These are phyloP conservation scores for Cataglyphis altisquamis DNA, from an alignment of 2,888 invertebrate genomes.

Conservation along the genomic window DNA sequence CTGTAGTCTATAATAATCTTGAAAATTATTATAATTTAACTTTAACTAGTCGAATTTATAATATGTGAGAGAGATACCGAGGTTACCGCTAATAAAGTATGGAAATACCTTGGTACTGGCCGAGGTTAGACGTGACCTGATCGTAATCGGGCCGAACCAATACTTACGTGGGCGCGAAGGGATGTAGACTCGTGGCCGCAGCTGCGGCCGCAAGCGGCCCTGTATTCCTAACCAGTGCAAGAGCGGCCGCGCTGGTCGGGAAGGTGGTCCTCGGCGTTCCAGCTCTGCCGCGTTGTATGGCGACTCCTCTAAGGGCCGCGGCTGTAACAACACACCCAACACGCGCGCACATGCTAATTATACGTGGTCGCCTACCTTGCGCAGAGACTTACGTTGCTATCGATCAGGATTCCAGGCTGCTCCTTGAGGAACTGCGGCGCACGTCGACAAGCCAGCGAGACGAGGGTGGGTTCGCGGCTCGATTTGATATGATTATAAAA, in stretches of 20 bases:
- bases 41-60: background rate
- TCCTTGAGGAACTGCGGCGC: constrained; percentile 39
- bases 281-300: constrained; percentile 92
- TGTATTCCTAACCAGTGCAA: constrained; percentile 90
- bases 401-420: constrained; percentile 32
- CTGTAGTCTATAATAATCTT: background rate
- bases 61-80: background rate
- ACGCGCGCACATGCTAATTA: constrained; percentile 75
- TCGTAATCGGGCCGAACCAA: constrained; percentile 72
- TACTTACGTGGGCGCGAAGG: constrained; percentile 96
- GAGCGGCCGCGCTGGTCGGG: constrained; percentile 92
- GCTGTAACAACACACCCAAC: constrained; percentile 87
- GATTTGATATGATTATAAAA: background rate
- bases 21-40: background rate
- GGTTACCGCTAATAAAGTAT: background rate
- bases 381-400: constrained; percentile 14
- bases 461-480: background rate
- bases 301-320: constrained; percentile 94
- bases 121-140: constrained; percentile 6
- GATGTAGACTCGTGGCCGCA: constrained; percentile 93
- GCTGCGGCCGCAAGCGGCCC: constrained; percentile 90
- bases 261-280: constrained; percentile 88
- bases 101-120: constrained; percentile 12
- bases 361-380: constrained; percentile 58
- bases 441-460: constrained; percentile 44